phyloP scores from a whole-genome alignment of 2,113 vertebrate genomes.

The Muntiacus muntjak region DNA sequence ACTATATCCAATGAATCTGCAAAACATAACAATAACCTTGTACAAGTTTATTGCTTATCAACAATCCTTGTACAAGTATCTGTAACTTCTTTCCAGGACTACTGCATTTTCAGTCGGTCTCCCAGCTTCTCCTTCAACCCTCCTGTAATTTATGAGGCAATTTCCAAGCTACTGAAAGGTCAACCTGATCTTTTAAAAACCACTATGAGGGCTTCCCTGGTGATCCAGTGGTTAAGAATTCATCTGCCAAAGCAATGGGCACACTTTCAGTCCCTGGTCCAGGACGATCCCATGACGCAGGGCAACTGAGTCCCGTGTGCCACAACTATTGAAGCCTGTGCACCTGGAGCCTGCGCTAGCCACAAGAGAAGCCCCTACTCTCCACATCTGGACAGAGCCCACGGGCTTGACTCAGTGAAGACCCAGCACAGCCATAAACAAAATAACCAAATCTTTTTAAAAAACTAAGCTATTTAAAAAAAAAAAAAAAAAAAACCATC shows the following conservation, averaged over 20 bases:
- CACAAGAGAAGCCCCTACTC: neutral
- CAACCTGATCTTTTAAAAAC: conserved; percentile 9
- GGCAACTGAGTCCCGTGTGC: neutral
- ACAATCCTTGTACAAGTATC: neutral
- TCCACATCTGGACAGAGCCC: neutral
- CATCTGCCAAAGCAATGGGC: neutral
- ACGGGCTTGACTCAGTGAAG: neutral
- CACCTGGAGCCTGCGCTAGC: neutral
- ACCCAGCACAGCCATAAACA: neutral
- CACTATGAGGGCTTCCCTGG: neutral
- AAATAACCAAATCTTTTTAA: neutral
- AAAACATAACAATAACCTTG: neutral
- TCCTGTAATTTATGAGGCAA: neutral
- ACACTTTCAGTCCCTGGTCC: neutral
- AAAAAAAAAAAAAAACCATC: neutral
- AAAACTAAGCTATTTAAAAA: neutral
- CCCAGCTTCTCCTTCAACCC: neutral
- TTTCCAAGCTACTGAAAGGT: neutral
- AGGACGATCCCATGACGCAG: neutral
- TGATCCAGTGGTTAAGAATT: neutral
- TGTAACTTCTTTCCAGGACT: neutral
- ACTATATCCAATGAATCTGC: neutral
- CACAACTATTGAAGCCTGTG: neutral
- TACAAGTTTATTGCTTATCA: neutral
- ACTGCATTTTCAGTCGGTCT: neutral